Conservation (phyloP, 2,113 vertebrate species). For the Vimba vimba region DNA sequence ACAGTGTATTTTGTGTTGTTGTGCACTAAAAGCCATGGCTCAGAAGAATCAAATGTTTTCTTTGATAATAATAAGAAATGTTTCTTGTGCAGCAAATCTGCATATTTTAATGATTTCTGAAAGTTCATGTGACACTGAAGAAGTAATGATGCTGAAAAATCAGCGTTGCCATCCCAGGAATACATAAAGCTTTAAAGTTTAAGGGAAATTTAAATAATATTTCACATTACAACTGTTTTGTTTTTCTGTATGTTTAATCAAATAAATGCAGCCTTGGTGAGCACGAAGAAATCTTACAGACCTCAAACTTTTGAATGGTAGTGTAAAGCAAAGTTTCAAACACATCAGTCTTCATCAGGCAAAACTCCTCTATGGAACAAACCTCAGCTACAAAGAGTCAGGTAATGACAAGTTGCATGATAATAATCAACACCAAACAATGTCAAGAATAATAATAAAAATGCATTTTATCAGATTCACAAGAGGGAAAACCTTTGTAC, state of each 20-base stretch:
- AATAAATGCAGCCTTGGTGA: neutral
- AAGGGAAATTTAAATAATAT: neutral
- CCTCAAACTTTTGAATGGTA: neutral
- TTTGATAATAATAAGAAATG: too few relatives aligned
- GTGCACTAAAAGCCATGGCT: neutral
- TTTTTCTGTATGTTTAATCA: too few relatives aligned
- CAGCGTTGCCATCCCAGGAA: neutral
- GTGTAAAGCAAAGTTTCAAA: neutral
- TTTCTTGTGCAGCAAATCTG: too few relatives aligned
- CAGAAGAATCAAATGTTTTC: neutral
- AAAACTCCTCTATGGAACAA: neutral
- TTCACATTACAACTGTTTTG: neutral
- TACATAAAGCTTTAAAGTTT: neutral
- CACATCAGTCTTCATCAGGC: neutral
- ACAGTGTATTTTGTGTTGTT: neutral
- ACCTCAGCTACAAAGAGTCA: neutral
- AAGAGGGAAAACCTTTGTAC: neutral
- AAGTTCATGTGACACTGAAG: neutral
- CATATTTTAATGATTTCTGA: neutral
- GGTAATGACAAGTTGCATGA: neutral
- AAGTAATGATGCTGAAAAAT: neutral
- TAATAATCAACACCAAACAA: neutral
- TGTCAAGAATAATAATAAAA: neutral
- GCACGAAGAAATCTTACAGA: neutral
- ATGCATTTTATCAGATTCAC: neutral